These are phyloP conservation scores for Rosalia funebris DNA, from an alignment of 2,888 invertebrate species.

Conservation along the genomic window DNA sequence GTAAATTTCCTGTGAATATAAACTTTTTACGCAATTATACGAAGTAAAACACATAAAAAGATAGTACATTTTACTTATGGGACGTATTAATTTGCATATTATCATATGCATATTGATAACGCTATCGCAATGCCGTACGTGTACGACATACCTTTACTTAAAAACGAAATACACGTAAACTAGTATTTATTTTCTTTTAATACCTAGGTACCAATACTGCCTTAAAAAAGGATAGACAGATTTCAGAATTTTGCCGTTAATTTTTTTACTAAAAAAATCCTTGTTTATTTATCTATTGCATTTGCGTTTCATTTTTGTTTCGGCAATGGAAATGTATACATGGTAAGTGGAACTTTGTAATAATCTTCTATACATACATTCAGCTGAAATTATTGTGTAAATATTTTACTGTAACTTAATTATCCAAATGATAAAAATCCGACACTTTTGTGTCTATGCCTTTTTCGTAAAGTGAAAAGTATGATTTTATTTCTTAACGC, in stretches of 20 bases:
- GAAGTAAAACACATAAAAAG: slow-evolving; percentile 17
- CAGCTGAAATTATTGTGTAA: too few relatives aligned
- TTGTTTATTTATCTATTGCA: slow-evolving; percentile 4
- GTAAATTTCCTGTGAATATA: background rate
- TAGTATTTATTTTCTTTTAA: slow-evolving; percentile 7
- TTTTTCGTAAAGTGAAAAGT: too few relatives aligned
- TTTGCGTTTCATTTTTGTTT: slow-evolving; percentile 21
- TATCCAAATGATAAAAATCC: too few relatives aligned
- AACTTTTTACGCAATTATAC: slow-evolving; percentile 8
- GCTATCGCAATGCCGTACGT: slow-evolving; percentile 17
- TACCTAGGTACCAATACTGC: background rate
- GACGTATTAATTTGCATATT: slow-evolving; percentile 23
- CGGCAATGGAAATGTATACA: slow-evolving; percentile 6
- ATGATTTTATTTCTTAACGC: too few relatives aligned
- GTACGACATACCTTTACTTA: slow-evolving; percentile 15
- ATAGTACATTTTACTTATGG: slow-evolving; percentile 24
- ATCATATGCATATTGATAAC: slow-evolving; percentile 22
- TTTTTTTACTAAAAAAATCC: slow-evolving; percentile 9
- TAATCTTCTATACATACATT: too few relatives aligned
- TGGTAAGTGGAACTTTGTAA: slow-evolving; percentile 10
- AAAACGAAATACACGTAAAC: slow-evolving; percentile 11
- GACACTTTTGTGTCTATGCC: too few relatives aligned
- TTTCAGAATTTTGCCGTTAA: background rate
- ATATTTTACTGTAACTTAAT: too few relatives aligned
- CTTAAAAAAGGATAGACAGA: slow-evolving; percentile 8